Evolutionary conservation across 2,888 invertebrate species (phyloP).

Genomic region (Rhamnusium bicolor): DNA sequence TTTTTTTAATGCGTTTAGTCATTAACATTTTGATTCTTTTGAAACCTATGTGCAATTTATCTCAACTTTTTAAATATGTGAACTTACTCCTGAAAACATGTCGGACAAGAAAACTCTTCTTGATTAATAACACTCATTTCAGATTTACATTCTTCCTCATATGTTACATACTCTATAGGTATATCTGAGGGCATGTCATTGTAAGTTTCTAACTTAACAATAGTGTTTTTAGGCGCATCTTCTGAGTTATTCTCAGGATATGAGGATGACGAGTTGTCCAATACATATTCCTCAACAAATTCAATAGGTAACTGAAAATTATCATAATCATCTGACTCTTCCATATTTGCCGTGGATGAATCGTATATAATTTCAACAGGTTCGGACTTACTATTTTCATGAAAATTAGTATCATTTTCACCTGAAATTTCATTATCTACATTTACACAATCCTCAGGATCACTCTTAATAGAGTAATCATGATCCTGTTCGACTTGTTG

Average conservation of each 20-base stretch:
- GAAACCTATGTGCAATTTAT: no score
- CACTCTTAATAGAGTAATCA: neutral
- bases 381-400: neutral
- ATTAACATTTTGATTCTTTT: no score
- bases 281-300: no score
- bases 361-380: neutral
- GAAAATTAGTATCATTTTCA: neutral
- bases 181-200: neutral
- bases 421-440: neutral
- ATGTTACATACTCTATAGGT: neutral
- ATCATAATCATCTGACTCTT: neutral
- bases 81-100: neutral
- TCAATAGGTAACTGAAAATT: neutral
- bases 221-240: neutral
- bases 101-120: neutral
- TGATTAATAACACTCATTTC: neutral
- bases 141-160: neutral
- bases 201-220: neutral
- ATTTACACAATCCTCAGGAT: neutral
- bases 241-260: neutral
- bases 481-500: neutral
- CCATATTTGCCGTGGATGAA: neutral
- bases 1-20: no score
- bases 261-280: neutral
- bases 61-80: no score